Base-by-base conservation (phyloP, 2,797 vertebrate genomes). In the Eremophila alpestris region DNA sequence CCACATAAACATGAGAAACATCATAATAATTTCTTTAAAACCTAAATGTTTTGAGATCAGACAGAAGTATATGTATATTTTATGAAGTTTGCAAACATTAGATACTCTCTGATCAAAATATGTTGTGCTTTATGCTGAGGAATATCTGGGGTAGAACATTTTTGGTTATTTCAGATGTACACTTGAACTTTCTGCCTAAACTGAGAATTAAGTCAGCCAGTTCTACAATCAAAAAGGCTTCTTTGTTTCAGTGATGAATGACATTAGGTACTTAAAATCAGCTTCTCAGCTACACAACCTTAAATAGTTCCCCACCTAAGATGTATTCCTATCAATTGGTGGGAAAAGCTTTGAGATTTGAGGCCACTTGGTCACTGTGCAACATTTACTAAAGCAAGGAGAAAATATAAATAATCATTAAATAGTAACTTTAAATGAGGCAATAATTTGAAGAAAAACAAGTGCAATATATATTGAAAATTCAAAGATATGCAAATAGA, bases 91-190 rank as follows among this genome's bases (percentile, higher is more conserved):
- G 76, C 59, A 95, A 94, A 59, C 52, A 84, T 90, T 95, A 87
- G 60, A 74, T 82, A n/a, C 30, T 91, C 77, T 93, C 65, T 95
- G 83, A 89, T 91, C 83, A 92, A 94, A 96, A 95, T 91, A 59
- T 26, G 71, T 85, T 80, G 32, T 70, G 52, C 21, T 79, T 88
- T 95, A 38, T 64, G n/a, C 55, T 58, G 62, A 89, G 36, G 43
- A 88, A 73, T 63, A 83, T 60, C 83, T 82, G 21, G 62, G 70
- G 38, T 88, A 60, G 59, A 87, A 34, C 3, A n/a, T 85, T 91
- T 45, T 21, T 8, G 78, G 4, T 87, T 95, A 64, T 65, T 85
- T 77, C 89, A 45, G 75, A 38, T 24, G 4, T 24, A 41, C n/a
- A 30, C 34, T 82, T 23, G 7, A 94, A 77, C 49, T 90, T 85